Evolutionary conservation across 1,140 invertebrate species (phyloP), one percentile per base, ranked within the genome.

Genomic region (Agrypnia vestita): DNA sequence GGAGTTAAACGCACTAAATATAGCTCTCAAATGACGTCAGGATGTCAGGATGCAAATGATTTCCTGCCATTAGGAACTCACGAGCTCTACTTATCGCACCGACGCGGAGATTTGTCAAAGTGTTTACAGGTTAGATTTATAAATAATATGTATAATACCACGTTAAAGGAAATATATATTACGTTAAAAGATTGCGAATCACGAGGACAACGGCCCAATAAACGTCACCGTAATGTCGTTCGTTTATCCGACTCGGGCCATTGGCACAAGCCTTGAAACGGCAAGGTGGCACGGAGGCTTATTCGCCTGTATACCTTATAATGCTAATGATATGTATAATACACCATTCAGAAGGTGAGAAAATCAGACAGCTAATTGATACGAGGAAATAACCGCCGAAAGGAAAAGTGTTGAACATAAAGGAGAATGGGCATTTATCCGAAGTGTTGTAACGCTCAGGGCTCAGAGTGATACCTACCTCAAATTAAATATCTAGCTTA

Each of bases 191-290:
- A 43, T 25, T 15, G 49, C 46, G 12, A 71, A 51, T 25, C 25
- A 49, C 67, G 67, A 71, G 67, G 67, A 71, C 47, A 71, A 71
- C 67, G 67, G 46, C 67, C 67, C 15, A 51, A 71, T 71, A 71
- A 71, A 71, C 19, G 46, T 71, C 67, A 71, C 46, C 25, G 15
- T 11, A 71, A 71, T 25, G 67, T 51, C 7, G 67, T 11, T 51
- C 15, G 43, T 47, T 43, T 13, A 25, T 67, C 44, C 35, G 61
- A n/a, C 25, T 12, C 47, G 19, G 46, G 67, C n/a, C 67, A 71
- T 19, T 21, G 67, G 19, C 46, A 49, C 46, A 49, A 71, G 49
- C 67, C 67, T 71, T 71, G 67, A 25, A 51, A 25, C 19, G 12
- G 3, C 19, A 8, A 35, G 8, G 49, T 13, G n/a, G 49, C 8